phyloP scores from a whole-genome alignment of 1,140 invertebrate species.

The Trichonephila inaurata region DNA sequence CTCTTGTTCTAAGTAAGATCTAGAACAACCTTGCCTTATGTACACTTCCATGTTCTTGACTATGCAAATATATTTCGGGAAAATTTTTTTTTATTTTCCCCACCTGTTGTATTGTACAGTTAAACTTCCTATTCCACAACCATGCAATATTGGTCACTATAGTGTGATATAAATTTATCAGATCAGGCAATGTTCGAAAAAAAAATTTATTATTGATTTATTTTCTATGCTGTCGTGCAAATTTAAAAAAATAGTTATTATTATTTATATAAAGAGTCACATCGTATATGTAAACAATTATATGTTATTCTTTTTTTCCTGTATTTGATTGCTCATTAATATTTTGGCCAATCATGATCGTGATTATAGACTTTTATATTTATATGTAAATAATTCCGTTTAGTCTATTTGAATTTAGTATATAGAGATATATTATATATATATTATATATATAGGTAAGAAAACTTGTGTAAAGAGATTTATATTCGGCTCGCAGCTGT shows the following conservation, averaged over 20 bases:
- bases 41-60: not conserved
- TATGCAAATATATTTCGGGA: not conserved
- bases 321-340: slow-evolving; percentile 66
- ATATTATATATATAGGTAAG: slow-evolving; percentile 26
- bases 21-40: slow-evolving; percentile 49
- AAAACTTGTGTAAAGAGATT: slow-evolving; percentile 47
- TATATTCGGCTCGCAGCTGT: slow-evolving; percentile 70
- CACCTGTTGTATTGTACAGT: not conserved
- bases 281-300: not conserved
- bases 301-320: not conserved
- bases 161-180: slow-evolving; percentile 47
- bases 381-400: slow-evolving; percentile 74
- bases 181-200: slow-evolving; percentile 44
- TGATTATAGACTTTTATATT: slow-evolving; percentile 76
- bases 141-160: slow-evolving; percentile 29
- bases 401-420: slow-evolving; percentile 76
- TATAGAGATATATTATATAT: slow-evolving; percentile 75
- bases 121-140: not conserved
- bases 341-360: slow-evolving; percentile 62
- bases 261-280: slow-evolving; percentile 5
- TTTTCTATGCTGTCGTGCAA: not conserved
- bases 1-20: not conserved
- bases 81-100: not conserved
- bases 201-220: not conserved
- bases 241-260: not conserved